Conservation (phyloP, 2,888 invertebrate species). For the Pandemis heparana region DNA sequence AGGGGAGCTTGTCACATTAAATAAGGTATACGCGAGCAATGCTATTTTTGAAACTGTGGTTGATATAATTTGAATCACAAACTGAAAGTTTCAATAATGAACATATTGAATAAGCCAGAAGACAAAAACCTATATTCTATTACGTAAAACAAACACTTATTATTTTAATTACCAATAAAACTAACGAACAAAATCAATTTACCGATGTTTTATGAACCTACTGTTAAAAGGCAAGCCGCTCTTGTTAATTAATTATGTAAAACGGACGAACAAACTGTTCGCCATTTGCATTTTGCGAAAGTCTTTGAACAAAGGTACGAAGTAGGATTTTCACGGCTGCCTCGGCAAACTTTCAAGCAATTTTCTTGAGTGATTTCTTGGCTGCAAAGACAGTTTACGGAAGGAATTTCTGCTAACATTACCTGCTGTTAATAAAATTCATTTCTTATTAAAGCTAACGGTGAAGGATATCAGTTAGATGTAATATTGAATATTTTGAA, state of each 20-base stretch:
- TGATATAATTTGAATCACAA: background rate
- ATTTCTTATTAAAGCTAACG: background rate
- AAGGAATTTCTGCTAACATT: conserved; percentile 1
- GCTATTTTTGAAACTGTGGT: too few species aligned
- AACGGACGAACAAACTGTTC: conserved; percentile 33
- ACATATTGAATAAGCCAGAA: background rate
- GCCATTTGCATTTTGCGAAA: conserved; percentile 33
- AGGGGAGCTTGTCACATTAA: too few species aligned
- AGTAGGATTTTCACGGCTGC: conserved; percentile 35
- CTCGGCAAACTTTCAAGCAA: conserved; percentile 32
- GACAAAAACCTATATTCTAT: background rate
- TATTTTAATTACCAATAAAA: conserved; percentile 11
- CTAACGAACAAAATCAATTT: conserved; percentile 6
- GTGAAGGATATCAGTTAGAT: too few species aligned
- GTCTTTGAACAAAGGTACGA: conserved; percentile 26
- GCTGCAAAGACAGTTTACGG: conserved; percentile 6
- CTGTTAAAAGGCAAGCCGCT: conserved; percentile 22
- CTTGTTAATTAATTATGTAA: conserved; percentile 28
- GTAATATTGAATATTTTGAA: too few species aligned
- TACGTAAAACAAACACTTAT: background rate
- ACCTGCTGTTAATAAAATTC: background rate
- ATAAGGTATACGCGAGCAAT: too few species aligned
- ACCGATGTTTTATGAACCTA: conserved; percentile 18
- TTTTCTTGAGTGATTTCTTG: conserved; percentile 35
- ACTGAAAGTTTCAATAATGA: background rate